Evolutionary conservation across 2,888 invertebrate species (phyloP).

Genomic region (Amphipoea oculea): DNA sequence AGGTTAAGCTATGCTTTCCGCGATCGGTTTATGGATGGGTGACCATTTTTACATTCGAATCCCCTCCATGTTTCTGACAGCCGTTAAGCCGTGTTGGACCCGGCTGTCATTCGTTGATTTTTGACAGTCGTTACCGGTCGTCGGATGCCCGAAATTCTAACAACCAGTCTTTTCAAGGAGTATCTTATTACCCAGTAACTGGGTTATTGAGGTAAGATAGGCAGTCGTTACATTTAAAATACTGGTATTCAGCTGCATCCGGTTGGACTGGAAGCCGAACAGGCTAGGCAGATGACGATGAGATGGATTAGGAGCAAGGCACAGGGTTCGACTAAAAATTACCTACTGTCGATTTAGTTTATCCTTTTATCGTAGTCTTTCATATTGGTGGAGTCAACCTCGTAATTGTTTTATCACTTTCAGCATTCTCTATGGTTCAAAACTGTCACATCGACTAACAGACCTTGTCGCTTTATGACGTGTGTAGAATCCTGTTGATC

Average conservation of each 20-base stretch:
- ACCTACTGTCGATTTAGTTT: too few relatives aligned
- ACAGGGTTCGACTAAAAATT: too few relatives aligned
- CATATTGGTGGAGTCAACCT: too few relatives aligned
- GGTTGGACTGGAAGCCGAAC: too few relatives aligned
- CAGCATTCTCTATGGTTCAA: neutral
- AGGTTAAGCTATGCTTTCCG: neutral
- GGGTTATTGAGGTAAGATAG: neutral
- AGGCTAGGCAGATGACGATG: too few relatives aligned
- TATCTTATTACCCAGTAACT: neutral
- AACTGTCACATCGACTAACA: neutral
- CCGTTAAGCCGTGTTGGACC: too few relatives aligned
- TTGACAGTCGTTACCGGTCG: neutral
- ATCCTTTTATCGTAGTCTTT: too few relatives aligned
- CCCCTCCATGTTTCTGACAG: neutral
- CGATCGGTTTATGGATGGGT: neutral
- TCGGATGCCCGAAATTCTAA: neutral
- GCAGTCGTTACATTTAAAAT: neutral
- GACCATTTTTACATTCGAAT: neutral
- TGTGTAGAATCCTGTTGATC: neutral
- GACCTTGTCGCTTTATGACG: neutral
- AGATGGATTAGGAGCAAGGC: too few relatives aligned
- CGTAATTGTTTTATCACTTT: too few relatives aligned
- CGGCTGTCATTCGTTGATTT: neutral
- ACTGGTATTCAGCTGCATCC: too few relatives aligned
- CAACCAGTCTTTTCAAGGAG: neutral